phyloP scores from a whole-genome alignment of 2,888 invertebrate species.

The Apantesis nais region DNA sequence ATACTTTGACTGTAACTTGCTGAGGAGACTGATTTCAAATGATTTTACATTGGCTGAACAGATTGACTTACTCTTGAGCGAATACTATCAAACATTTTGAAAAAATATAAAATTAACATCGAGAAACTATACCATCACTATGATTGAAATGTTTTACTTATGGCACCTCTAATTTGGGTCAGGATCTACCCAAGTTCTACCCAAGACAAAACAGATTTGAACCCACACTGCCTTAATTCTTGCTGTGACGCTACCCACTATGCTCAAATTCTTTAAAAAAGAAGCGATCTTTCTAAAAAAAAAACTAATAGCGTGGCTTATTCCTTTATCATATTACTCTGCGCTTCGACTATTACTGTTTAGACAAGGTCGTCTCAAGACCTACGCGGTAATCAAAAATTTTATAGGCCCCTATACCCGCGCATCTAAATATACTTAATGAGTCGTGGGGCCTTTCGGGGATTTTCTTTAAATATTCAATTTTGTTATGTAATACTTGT shows the following conservation, averaged over 20 bases:
- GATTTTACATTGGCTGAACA: too few relatives aligned
- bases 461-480: slow-evolving; percentile 40
- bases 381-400: slow-evolving; percentile 59
- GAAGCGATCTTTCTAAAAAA: background rate
- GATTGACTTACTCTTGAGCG: too few relatives aligned
- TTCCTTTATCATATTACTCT: slow-evolving; percentile 5
- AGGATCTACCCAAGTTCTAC: background rate
- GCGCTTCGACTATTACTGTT: slow-evolving; percentile 25
- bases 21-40: background rate
- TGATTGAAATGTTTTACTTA: too few relatives aligned
- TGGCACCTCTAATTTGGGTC: too few relatives aligned
- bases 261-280: background rate
- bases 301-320: background rate
- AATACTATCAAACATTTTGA: too few relatives aligned
- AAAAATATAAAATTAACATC: too few relatives aligned
- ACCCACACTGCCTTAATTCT: background rate
- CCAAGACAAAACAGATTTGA: background rate
- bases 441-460: slow-evolving; percentile 50
- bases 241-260: background rate
- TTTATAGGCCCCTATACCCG: slow-evolving; percentile 48
- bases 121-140: too few relatives aligned
- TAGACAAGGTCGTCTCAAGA: slow-evolving; percentile 54
- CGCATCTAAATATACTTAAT: slow-evolving; percentile 54
- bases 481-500: slow-evolving; percentile 22
- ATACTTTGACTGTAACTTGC: background rate